Conservation (phyloP, 2,113 vertebrate genomes). For the Seriola aureovittata region DNA sequence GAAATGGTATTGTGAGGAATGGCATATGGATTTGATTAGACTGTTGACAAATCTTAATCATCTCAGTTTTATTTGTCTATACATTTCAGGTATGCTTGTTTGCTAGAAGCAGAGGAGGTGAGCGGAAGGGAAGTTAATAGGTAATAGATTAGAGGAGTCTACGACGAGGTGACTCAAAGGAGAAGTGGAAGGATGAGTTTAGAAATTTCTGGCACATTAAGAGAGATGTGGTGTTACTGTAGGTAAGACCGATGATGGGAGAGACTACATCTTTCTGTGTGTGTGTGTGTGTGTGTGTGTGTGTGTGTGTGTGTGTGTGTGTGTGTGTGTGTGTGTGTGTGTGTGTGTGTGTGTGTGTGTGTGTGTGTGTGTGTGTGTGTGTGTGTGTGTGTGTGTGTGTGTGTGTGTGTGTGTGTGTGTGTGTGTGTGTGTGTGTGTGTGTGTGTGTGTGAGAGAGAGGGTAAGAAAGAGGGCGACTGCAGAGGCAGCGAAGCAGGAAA, state of each 20-base stretch:
- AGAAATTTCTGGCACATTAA: conserved; percentile 72
- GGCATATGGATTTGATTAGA: conserved; percentile 20
- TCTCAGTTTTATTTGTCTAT: conserved; percentile 26
- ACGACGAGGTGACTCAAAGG: conserved; percentile 52
- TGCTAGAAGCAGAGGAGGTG: conserved; percentile 27
- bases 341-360: conserved; percentile 9
- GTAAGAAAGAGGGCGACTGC: conserved; percentile 63
- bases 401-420: conserved; percentile 14
- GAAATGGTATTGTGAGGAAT: conserved; percentile 31
- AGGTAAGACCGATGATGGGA: conserved; percentile 57
- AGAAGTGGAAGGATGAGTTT: conserved; percentile 60
- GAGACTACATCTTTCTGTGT: conserved; percentile 52
- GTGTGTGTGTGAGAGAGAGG: conserved; percentile 29
- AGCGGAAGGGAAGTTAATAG: conserved; percentile 27
- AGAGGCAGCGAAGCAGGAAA: conserved; percentile 82
- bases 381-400: conserved; percentile 28
- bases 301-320: conserved; percentile 30
- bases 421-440: conserved; percentile 31
- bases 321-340: conserved; percentile 20
- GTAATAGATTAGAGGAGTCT: conserved; percentile 42
- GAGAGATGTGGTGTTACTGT: conserved; percentile 56
- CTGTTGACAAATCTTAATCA: conserved; percentile 33
- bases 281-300: conserved; percentile 18
- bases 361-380: conserved; percentile 29
- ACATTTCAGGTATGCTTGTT: conserved; percentile 35